Evolutionary conservation across 2,888 invertebrate genomes (phyloP).

Genomic region (Cephus rjabovi): DNA sequence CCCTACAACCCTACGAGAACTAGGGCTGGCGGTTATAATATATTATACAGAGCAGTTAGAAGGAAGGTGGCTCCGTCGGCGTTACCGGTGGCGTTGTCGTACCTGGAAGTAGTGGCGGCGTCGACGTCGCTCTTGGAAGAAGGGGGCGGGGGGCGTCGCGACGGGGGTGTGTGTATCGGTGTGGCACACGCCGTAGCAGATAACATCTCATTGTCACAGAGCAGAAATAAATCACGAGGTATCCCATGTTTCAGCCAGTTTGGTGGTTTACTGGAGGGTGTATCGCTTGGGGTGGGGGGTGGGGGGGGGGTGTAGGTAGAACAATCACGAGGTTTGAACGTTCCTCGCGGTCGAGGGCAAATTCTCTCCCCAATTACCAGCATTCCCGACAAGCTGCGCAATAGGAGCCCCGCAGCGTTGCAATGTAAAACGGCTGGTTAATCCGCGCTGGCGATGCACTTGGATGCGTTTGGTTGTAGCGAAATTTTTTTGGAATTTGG

Average conservation of each 20-base stretch:
- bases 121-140: slow-evolving; percentile 20
- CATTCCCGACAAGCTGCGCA: slow-evolving; percentile 33
- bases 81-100: slow-evolving; percentile 32
- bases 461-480: no score
- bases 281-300: slow-evolving; percentile 30
- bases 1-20: slow-evolving; percentile 23
- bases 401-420: slow-evolving; percentile 31
- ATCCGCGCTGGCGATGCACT: no score
- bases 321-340: slow-evolving; percentile 38
- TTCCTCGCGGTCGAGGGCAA: slow-evolving; percentile 39
- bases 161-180: slow-evolving; percentile 29
- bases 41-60: slow-evolving; percentile 25
- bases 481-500: no score
- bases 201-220: slow-evolving; percentile 60
- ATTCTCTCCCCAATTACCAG: slow-evolving; percentile 49
- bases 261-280: background rate
- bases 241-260: background rate
- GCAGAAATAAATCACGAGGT: slow-evolving; percentile 51
- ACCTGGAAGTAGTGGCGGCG: slow-evolving; percentile 19
- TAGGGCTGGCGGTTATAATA: slow-evolving; percentile 30
- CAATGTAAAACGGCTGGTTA: slow-evolving; percentile 23
- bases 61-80: slow-evolving; percentile 22
- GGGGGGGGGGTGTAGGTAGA: slow-evolving; percentile 46
- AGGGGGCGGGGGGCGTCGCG: background rate
- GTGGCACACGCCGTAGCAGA: slow-evolving; percentile 48